A percentile compares a stretch with the other conserved stretches of the same genome.
Conservation (phyloP, 2,797 vertebrate species). For the Semaprochilodus insignis region DNA sequence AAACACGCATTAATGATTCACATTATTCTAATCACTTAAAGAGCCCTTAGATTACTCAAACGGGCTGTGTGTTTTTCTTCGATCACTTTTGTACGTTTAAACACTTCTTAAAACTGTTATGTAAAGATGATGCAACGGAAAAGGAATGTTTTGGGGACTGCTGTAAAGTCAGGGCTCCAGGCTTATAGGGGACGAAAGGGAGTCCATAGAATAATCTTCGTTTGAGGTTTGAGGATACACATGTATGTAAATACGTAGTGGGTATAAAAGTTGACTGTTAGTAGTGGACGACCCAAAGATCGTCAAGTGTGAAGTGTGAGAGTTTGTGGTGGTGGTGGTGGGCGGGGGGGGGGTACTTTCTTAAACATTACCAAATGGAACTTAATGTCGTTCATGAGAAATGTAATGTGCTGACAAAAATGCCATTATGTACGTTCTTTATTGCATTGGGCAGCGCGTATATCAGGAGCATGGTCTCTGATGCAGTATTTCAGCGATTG, state of each 20-base stretch:
- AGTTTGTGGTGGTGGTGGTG: background rate
- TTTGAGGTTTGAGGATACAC: background rate
- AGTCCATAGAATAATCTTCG: background rate
- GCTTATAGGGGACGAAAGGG: background rate
- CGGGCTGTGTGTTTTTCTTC: background rate
- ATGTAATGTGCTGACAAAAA: background rate
- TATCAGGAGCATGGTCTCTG: slow-evolving; percentile 63
- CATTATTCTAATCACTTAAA: background rate
- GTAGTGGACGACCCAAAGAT: background rate
- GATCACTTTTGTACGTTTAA: background rate
- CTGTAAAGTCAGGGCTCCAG: background rate
- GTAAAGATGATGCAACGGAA: background rate
- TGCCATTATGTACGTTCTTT: slow-evolving; percentile 31
- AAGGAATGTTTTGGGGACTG: slow-evolving; percentile 6
- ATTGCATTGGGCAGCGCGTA: slow-evolving; percentile 53
- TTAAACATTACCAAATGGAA: slow-evolving; percentile 2
- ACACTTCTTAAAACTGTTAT: background rate
- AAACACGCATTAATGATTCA: background rate
- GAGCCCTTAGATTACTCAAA: background rate
- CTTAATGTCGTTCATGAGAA: background rate
- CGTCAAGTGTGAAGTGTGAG: background rate
- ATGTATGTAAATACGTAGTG: background rate
- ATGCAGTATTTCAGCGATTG: slow-evolving; percentile 74
- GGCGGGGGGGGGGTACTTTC: background rate
- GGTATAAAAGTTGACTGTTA: background rate